These are phyloP conservation scores for Sycobia sp. DNA, from an alignment of 1,140 invertebrate species.

Conservation along the genomic window DNA sequence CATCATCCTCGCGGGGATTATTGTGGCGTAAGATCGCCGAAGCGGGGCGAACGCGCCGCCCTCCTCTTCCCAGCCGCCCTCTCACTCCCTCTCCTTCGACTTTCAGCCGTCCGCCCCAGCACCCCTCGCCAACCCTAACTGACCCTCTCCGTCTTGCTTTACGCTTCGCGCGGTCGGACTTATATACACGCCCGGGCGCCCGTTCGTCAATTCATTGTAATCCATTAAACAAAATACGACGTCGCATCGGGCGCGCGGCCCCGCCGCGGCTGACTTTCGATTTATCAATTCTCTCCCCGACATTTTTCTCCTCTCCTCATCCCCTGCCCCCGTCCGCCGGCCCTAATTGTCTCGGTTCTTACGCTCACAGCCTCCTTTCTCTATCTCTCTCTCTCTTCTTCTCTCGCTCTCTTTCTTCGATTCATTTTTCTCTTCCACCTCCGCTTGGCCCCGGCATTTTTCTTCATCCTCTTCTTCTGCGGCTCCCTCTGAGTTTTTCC, in stretches of 20 bases:
- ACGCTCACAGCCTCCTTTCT: not conserved
- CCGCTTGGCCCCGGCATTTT: not conserved
- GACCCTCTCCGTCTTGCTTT: not conserved
- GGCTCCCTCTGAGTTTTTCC: too few species aligned
- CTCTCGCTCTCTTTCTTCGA: too few species aligned
- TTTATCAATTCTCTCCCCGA: conserved; percentile 17
- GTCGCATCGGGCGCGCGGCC: too few species aligned
- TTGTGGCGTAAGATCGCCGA: conserved; percentile 35
- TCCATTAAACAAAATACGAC: conserved; percentile 29
- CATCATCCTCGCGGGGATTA: conserved; percentile 48
- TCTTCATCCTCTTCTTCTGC: not conserved
- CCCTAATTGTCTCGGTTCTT: not conserved
- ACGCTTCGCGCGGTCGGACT: not conserved
- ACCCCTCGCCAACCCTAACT: conserved; percentile 13
- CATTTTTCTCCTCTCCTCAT: not conserved
- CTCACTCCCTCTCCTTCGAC: not conserved
- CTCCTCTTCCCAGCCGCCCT: not conserved
- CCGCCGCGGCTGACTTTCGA: not conserved
- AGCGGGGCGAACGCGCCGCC: too few species aligned
- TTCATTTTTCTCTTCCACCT: not conserved
- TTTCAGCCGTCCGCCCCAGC: not conserved
- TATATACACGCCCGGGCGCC: not conserved
- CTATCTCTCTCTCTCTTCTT: too few species aligned
- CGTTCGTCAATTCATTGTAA: conserved; percentile 21
- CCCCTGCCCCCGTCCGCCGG: not conserved